phyloP scores from a whole-genome alignment of 1,140 invertebrate genomes.

The Cotesia vestalis region DNA sequence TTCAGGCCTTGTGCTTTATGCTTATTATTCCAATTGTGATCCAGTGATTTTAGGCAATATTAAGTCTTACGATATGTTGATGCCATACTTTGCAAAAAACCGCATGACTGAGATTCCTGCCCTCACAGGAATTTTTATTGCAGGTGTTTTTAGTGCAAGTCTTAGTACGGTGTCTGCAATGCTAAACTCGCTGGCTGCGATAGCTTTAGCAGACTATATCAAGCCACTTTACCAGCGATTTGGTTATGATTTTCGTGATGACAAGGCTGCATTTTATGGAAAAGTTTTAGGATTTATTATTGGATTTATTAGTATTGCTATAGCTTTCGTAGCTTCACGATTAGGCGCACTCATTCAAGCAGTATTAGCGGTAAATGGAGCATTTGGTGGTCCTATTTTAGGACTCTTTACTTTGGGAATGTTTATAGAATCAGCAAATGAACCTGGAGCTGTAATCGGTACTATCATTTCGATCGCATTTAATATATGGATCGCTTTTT shows the following conservation, averaged over 20 bases:
- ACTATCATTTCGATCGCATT: constrained; percentile 74
- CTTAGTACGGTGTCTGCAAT: constrained; percentile 87
- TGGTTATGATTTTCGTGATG: constrained; percentile 49
- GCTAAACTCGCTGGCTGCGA: constrained; percentile 85
- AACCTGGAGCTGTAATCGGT: constrained; percentile 78
- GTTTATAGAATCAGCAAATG: constrained; percentile 73
- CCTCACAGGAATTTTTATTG: constrained; percentile 70
- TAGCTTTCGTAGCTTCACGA: constrained; percentile 77
- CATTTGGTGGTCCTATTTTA: constrained; percentile 80
- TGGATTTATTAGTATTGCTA: constrained; percentile 73
- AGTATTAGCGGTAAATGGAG: constrained; percentile 78
- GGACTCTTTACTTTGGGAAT: constrained; percentile 84
- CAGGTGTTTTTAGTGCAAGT: constrained; percentile 75
- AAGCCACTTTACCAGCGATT: constrained; percentile 59
- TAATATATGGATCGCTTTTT: constrained; percentile 85
- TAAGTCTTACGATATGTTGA: constrained; percentile 51
- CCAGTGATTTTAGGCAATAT: constrained; percentile 72
- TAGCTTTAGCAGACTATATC: constrained; percentile 85
- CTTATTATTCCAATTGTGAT: constrained; percentile 80
- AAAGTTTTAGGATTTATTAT: constrained; percentile 75
- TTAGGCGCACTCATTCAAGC: constrained; percentile 79
- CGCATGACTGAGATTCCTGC: constrained; percentile 74
- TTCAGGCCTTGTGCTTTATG: constrained; percentile 80
- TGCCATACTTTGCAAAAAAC: constrained; percentile 76
- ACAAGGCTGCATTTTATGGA: constrained; percentile 58